Evolutionary conservation across 2,888 invertebrate species (phyloP).

Genomic region (Cephus sareptanus): DNA sequence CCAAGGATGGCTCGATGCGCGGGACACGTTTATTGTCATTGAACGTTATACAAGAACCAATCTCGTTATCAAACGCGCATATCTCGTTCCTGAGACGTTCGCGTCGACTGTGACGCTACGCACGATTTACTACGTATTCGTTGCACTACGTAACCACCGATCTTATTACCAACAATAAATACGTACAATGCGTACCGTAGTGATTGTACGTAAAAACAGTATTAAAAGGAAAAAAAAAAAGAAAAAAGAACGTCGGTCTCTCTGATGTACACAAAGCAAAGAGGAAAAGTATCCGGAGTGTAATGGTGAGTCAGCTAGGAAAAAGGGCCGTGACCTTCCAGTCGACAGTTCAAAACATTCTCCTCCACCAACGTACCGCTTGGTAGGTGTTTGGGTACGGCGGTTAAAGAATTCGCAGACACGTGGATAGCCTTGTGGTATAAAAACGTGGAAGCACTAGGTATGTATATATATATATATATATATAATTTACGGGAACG

Average conservation of each 20-base stretch:
- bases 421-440: background rate
- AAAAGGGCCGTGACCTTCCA: constrained; percentile 31
- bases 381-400: background rate
- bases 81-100: background rate
- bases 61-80: background rate
- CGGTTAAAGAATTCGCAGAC: background rate
- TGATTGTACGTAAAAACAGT: background rate
- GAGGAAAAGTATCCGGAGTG: constrained; percentile 4
- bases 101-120: background rate
- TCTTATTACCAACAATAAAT: background rate
- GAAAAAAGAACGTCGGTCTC: constrained; percentile 17
- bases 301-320: constrained; percentile 23
- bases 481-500: background rate
- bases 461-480: no score
- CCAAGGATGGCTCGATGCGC: background rate
- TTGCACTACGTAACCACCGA: background rate
- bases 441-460: background rate
- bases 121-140: background rate
- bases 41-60: background rate
- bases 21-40: background rate
- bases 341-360: background rate
- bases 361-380: background rate
- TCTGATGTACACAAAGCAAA: constrained; percentile 17
- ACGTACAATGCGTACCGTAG: background rate
- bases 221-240: background rate